Conservation (phyloP, 2,888 invertebrate species). For the Netelia virgata region DNA sequence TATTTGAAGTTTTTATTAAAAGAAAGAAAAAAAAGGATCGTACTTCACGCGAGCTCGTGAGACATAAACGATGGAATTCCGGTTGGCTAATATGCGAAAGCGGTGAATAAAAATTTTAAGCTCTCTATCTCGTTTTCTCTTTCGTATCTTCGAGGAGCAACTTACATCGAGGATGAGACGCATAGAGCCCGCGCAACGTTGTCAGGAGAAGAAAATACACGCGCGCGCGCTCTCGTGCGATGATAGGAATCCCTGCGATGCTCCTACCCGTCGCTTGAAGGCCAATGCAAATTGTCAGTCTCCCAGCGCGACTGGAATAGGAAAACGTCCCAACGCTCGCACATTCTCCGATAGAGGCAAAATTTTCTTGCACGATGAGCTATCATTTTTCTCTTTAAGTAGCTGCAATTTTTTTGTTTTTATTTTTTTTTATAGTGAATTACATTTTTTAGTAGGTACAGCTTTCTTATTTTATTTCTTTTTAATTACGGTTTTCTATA, state of each 20-base stretch:
- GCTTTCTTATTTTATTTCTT: too few species aligned
- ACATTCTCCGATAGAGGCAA: neutral
- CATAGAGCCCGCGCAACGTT: neutral
- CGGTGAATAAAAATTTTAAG: too few species aligned
- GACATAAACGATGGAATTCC: too few species aligned
- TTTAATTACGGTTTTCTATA: too few species aligned
- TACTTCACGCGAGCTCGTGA: too few species aligned
- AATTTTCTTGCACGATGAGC: neutral
- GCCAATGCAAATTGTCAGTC: slow-evolving; percentile 43
- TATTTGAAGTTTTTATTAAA: too few species aligned
- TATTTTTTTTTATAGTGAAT: neutral
- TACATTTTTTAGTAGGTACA: neutral
- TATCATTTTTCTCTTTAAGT: neutral
- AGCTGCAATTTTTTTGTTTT: neutral
- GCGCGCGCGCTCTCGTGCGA: neutral
- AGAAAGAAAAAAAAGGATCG: too few species aligned
- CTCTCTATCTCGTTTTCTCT: neutral
- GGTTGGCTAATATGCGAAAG: too few species aligned
- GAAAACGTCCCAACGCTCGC: slow-evolving; percentile 6
- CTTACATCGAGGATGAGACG: neutral
- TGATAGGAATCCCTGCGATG: slow-evolving; percentile 41
- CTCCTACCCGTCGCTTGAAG: slow-evolving; percentile 9
- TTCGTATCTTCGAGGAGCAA: neutral
- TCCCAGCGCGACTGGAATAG: slow-evolving; percentile 8
- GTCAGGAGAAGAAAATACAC: neutral